These are phyloP conservation scores for Drosophila basisetae DNA, from an alignment of 2,888 invertebrate species.

Conservation along the genomic window DNA sequence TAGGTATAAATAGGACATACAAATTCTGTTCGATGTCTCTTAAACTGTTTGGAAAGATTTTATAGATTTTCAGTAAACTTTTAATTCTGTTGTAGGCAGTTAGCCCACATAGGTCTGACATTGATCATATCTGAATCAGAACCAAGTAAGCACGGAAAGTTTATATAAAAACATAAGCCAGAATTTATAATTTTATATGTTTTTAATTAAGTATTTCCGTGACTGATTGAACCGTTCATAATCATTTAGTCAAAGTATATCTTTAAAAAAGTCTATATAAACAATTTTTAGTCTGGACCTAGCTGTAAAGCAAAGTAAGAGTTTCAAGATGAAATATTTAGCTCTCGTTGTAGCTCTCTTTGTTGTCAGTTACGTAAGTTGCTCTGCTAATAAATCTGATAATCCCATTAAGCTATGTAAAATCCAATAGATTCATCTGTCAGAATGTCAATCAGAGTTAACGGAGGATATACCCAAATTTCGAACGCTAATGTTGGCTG, in stretches of 20 bases:
- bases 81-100: no score
- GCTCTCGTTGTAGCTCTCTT: not conserved
- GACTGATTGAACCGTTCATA: not conserved
- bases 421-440: not conserved
- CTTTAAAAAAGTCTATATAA: not conserved
- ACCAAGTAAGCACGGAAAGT: no score
- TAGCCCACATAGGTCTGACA: no score
- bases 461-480: no score
- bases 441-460: not conserved
- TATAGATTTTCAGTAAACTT: no score
- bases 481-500: no score
- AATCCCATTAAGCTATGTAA: not conserved
- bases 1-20: not conserved
- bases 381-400: not conserved
- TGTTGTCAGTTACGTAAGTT: not conserved
- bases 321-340: not conserved
- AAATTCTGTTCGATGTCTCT: not conserved
- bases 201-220: not conserved
- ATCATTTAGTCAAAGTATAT: not conserved
- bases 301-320: not conserved
- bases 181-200: no score
- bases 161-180: no score
- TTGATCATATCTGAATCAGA: no score
- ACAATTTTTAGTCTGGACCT: no score
- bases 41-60: no score